These are phyloP conservation scores for Stichopus horrens DNA, from an alignment of 53 echinoderm and acorn worm genomes.

Conservation along the genomic window DNA sequence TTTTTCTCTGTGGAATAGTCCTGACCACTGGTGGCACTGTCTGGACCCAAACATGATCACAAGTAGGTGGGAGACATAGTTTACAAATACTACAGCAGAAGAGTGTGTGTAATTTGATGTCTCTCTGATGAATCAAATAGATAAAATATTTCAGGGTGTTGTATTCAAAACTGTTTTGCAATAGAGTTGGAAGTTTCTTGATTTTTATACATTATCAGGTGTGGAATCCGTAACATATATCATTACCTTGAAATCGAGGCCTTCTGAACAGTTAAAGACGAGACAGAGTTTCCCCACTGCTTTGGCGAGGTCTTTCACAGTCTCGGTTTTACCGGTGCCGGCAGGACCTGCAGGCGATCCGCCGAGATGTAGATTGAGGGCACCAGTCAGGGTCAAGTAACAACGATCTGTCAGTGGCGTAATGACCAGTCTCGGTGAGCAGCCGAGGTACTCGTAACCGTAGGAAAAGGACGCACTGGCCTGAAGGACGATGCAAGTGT, in stretches of 20 bases:
- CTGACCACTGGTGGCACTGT: too few species aligned
- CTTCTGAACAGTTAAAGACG: slow-evolving; percentile 99
- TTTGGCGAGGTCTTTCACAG: slow-evolving; percentile 97
- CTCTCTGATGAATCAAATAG: too few species aligned
- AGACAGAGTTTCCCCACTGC: slow-evolving; percentile 93
- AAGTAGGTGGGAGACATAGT: too few species aligned
- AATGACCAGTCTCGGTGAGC: slow-evolving; percentile 94
- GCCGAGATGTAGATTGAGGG: slow-evolving; percentile 89
- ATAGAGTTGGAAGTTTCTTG: not conserved
- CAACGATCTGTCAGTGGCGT: slow-evolving; percentile 97
- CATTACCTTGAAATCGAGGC: slow-evolving; percentile 92
- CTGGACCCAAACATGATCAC: too few species aligned
- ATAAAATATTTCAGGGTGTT: too few species aligned
- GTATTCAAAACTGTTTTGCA: too few species aligned
- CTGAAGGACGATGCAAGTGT: slow-evolving; percentile 94
- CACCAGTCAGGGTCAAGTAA: slow-evolving; percentile 93
- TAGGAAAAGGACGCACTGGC: slow-evolving; percentile 91
- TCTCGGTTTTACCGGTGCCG: slow-evolving; percentile 99
- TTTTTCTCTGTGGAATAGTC: too few species aligned
- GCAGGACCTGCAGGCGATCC: slow-evolving; percentile 98
- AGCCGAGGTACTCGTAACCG: slow-evolving; percentile 99
- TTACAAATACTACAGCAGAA: too few species aligned
- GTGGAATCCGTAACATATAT: not conserved
- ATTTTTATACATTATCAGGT: not conserved
- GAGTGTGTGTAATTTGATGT: too few species aligned